Base-by-base conservation (phyloP, 2,113 vertebrate species). In the Casuarius casuarius region DNA sequence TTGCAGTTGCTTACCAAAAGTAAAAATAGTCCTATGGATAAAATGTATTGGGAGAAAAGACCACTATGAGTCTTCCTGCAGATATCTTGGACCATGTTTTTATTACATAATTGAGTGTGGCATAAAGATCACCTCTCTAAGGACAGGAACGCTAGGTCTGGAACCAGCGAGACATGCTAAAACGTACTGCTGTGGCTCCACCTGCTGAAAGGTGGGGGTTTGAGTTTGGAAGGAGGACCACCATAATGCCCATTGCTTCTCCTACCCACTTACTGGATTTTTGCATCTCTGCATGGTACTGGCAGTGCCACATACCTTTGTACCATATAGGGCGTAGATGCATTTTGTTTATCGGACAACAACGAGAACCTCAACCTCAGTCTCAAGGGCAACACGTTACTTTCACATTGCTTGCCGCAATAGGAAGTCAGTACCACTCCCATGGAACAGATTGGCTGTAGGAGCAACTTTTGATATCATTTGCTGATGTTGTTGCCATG, bases 111-210 rank as follows among this genome's bases (percentile, higher is more conserved):
- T 63, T 46, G 49, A 67, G 31, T 63, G 54, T 83, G 75, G 59
- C 54, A 90, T 49, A 58, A 67, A 88, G 75, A 90, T 80, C 67
- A 35, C 42, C 75, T 70, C 58, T 51, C 66, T 63, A 66, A 66
- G 25, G 75, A 90, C 8, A 46, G 52, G 28, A 88, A 35, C 3
- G 2, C 21, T 31, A 62, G 90, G 59, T 90, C 67, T 86, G 71
- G 54, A 91, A 40, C 12, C 63, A 83, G 78, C 5, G 63, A 83
- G 67, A 28, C 58, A 49, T 9, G 72, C 90, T 87, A 22, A 95
- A 96, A 95, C 35, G 90, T 96, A 92, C 96, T 96, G 93, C 92
- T 96, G 96, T 96, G 87, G 96, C 95, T 97, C 96, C 96, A 97
- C 92, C 96, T 97, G 90, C 95, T 95, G 96, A 92, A 96, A 97